Evolutionary conservation across 2,888 invertebrate species (phyloP).

Genomic region (Dione vanillae): DNA sequence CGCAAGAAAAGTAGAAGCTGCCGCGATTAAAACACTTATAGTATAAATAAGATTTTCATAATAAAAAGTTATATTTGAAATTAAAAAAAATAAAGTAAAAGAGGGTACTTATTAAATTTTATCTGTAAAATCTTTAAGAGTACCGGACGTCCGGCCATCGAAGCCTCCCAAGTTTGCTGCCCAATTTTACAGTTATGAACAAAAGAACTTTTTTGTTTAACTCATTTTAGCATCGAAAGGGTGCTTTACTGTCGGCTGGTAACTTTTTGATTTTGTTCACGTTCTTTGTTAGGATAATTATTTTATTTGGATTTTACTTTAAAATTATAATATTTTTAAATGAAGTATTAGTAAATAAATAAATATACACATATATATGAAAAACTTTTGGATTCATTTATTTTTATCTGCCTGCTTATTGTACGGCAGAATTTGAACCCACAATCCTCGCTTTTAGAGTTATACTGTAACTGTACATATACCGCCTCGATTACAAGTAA

Average conservation of each 20-base stretch:
- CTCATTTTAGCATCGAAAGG: conserved; percentile 49
- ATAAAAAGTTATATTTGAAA: not conserved
- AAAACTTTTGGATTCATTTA: no score
- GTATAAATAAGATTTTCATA: not conserved
- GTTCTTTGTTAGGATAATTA: not conserved
- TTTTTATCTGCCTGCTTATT: no score
- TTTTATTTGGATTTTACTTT: not conserved
- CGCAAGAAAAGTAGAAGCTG: no score
- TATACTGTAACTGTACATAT: no score
- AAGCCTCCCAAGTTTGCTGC: conserved; percentile 59
- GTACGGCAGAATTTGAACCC: no score
- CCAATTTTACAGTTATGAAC: conserved; percentile 64
- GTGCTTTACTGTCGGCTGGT: conserved; percentile 32
- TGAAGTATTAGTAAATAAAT: no score
- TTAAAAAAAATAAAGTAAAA: not conserved
- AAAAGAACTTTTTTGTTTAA: conserved; percentile 53
- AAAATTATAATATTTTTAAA: not conserved
- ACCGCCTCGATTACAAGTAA: no score
- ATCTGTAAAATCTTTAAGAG: conserved; percentile 35
- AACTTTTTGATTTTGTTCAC: conserved; percentile 10
- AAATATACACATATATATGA: no score
- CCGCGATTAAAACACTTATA: not conserved
- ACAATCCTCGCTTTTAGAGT: no score
- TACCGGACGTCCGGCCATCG: conserved; percentile 65
- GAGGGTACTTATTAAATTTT: conserved; percentile 11